Base-by-base conservation (phyloP, 2,888 invertebrate species). In the Theodoxus fluviatilis region DNA sequence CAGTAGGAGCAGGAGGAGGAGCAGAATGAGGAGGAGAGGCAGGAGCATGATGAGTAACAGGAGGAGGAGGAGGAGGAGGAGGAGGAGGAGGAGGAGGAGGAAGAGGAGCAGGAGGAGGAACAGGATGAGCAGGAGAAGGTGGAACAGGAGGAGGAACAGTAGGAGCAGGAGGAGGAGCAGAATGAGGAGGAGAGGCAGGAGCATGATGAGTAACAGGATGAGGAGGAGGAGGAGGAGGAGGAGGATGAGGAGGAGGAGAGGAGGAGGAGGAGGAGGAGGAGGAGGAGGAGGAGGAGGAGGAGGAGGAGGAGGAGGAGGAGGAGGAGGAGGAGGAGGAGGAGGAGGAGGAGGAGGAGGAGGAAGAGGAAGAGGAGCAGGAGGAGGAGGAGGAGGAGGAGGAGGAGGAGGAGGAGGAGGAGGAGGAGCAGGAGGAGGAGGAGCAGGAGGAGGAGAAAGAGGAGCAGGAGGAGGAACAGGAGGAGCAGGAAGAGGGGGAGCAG, bases 261-360 rank as follows among this genome's bases (percentile, higher is more conserved):
- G 15, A 9, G 15, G 15, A 15, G 15, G 15, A 9, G 15, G 15
- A 15, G 15, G 7, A 52, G 18, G 7, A 52, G 4, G 7, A 52
- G 18, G 52, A 52, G 4, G 6, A 52, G 4, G 52, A 52, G 4
- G 52, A 52, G 37, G 40, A 40, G 15, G n/a, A 38, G 15, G 22
- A 25, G 22, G 40, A 4, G 37, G 59, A 59, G 15, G 59, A 59
- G n/a, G 37, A 64, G n/a, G 38, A 12, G n/a, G 64, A 64, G 22
- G 31, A 33, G 33, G 65, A 67, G 1, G 40, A 15, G 49, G 28
- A 43, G 31, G 22, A 1, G 9, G 47, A 65, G 18, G 25, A 59
- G 33, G 31, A n/a, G 31, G 59, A 59, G 18, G 31, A 22, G 18
- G 22, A 22, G 31, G 28, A 59, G 33, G 28, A 28, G 31, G 59